Evolutionary conservation across 2,888 invertebrate species (phyloP), one percentile per base, ranked within the genome.

Genomic region (Conistra vaccinii): DNA sequence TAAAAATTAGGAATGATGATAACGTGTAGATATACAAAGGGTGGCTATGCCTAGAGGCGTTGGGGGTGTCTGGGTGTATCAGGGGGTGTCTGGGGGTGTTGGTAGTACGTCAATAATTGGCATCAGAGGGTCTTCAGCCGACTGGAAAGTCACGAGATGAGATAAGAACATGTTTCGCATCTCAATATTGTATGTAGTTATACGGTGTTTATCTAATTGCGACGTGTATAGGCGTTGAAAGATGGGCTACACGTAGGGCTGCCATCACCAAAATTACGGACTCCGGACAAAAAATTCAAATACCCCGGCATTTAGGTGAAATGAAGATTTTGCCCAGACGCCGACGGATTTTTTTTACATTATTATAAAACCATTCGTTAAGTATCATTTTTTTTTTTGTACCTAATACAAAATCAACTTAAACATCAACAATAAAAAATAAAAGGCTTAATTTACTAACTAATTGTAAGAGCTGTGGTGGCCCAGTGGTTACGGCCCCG

Each of bases 121-220:
- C 65, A 63, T 76, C 69, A 72, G 73, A 83, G 86, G 86, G 86
- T 86, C 85, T 79, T 76, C 83, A 85, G 39, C 55, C 76, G 66
- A 78, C 70, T 86, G 86, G 86, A 86, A 86, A 83, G 61, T 62
- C 51, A 32, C 35, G 14, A 61, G 60, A 83, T 73, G 78, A 78
- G 83, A 78, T 83, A 79, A 70, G 70, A 74, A 79, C 74, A 76
- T 58, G 80, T 77, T 73, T 75, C 55, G 70, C 67, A 73, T 75
- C 39, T n/a, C 51, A 78, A 82, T 69, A 51, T 51, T 51, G 70
- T 48, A 39, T 53, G 58, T 45, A 26, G 48, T 42, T 51, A 20
- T 39, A 42, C 42, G 17, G n/a, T 61, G 66, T 78, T 55, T 55
- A 71, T 71, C 35, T 65, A 32, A 60, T 48, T 23, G 29, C 72